Conservation (phyloP, 2,888 invertebrate genomes). For the Colostygia pectinataria region DNA sequence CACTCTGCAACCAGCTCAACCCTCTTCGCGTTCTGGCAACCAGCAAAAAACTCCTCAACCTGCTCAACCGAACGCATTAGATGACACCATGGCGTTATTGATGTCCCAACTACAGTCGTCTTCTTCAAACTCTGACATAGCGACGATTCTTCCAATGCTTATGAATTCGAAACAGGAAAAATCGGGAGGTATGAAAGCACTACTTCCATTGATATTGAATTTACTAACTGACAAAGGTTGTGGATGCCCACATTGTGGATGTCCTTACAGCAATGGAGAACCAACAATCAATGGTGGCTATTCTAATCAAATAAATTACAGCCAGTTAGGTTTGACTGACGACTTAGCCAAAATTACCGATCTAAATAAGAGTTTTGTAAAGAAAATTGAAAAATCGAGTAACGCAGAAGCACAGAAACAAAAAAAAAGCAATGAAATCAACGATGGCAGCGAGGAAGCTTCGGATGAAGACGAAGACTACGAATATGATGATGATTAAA, state of each 20-base stretch:
- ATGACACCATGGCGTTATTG: constrained; percentile 40
- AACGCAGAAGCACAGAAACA: constrained; percentile 15
- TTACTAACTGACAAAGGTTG: constrained; percentile 61
- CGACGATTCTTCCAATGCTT: constrained; percentile 30
- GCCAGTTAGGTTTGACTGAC: constrained; percentile 18
- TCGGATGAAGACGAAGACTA: constrained; percentile 48
- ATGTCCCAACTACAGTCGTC: constrained; percentile 40
- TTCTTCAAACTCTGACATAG: constrained; percentile 24
- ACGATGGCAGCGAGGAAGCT: constrained; percentile 41
- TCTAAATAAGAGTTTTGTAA: constrained; percentile 1
- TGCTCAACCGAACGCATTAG: constrained; percentile 15
- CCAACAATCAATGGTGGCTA: constrained; percentile 46
- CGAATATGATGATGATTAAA: constrained; percentile 28
- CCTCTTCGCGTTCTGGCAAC: constrained; percentile 23
- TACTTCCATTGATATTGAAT: constrained; percentile 66
- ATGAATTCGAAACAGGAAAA: constrained; percentile 42
- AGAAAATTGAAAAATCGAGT: constrained; percentile 9
- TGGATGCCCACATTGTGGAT: constrained; percentile 48
- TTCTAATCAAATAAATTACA: constrained; percentile 50
- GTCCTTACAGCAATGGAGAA: constrained; percentile 37
- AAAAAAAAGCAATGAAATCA: constrained; percentile 27
- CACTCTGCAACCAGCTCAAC: constrained; percentile 41
- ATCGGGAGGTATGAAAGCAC: constrained; percentile 53
- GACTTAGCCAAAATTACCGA: neutral
- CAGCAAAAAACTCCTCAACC: constrained; percentile 22